Conservation (phyloP, 2,888 invertebrate genomes). For the Pocota personata region DNA sequence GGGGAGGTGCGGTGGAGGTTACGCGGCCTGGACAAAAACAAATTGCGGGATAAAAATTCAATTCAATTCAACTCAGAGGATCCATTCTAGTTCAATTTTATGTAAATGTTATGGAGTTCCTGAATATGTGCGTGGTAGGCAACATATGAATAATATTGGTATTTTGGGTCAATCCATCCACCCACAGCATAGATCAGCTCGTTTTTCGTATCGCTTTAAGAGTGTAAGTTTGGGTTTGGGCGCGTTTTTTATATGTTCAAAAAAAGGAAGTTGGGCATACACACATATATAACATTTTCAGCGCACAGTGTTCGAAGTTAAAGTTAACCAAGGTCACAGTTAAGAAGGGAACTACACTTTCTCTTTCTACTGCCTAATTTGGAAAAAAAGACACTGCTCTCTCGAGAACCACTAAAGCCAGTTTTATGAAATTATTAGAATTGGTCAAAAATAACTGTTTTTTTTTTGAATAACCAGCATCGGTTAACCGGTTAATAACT, state of each 20-base stretch:
- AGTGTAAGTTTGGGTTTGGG: background rate
- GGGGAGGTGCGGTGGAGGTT: no score
- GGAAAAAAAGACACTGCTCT: no score
- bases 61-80: constrained; percentile 21
- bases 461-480: no score
- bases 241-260: background rate
- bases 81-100: constrained; percentile 23
- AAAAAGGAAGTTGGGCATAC: background rate
- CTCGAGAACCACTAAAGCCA: no score
- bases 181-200: background rate
- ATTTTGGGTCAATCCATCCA: constrained; percentile 7
- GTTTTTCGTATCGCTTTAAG: no score
- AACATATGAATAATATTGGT: constrained; percentile 26
- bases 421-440: no score
- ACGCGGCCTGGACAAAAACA: constrained; percentile 7
- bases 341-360: background rate
- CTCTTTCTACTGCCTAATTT: no score
- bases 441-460: no score
- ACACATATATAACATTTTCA: background rate
- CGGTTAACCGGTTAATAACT: no score
- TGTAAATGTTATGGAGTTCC: constrained; percentile 32
- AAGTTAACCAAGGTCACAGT: background rate
- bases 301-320: background rate
- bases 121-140: background rate
- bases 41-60: constrained; percentile 49